phyloP scores from a whole-genome alignment of 2,888 invertebrate genomes.

The Sesia bembeciformis region DNA sequence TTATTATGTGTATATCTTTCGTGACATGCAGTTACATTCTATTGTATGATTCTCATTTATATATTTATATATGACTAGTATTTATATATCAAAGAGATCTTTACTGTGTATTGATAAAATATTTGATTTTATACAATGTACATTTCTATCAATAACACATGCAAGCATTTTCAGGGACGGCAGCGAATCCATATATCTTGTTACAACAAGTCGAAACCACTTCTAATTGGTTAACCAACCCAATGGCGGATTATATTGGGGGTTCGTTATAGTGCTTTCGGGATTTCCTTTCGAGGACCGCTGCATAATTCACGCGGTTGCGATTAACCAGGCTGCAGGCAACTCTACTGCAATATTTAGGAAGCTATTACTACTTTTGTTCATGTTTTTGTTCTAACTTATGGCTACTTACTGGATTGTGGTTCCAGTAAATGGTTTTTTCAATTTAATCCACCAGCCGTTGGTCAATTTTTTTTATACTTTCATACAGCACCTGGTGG shows the following conservation, averaged over 20 bases:
- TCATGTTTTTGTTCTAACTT: background rate
- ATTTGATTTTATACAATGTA: too few relatives aligned
- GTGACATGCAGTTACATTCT: too few relatives aligned
- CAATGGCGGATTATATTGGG: conserved; percentile 40
- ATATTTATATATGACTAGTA: too few relatives aligned
- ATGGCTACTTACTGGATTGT: too few relatives aligned
- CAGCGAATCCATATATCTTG: background rate
- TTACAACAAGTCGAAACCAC: background rate
- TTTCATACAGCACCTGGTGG: too few relatives aligned
- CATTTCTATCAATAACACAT: background rate
- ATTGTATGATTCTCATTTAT: too few relatives aligned
- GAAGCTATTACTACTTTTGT: background rate
- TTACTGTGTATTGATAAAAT: too few relatives aligned
- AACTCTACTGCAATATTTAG: background rate
- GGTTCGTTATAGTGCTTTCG: conserved; percentile 55
- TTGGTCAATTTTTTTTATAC: too few relatives aligned
- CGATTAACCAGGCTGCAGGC: conserved; percentile 38
- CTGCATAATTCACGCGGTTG: conserved; percentile 39
- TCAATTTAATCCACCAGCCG: too few relatives aligned
- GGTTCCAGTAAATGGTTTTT: too few relatives aligned
- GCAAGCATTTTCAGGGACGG: background rate
- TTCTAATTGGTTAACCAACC: conserved; percentile 52
- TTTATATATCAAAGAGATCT: too few relatives aligned
- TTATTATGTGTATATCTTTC: too few relatives aligned
- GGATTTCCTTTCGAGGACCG: conserved; percentile 38